Base-by-base conservation (phyloP, 2,113 vertebrate genomes). In the Polypterus bichir region DNA sequence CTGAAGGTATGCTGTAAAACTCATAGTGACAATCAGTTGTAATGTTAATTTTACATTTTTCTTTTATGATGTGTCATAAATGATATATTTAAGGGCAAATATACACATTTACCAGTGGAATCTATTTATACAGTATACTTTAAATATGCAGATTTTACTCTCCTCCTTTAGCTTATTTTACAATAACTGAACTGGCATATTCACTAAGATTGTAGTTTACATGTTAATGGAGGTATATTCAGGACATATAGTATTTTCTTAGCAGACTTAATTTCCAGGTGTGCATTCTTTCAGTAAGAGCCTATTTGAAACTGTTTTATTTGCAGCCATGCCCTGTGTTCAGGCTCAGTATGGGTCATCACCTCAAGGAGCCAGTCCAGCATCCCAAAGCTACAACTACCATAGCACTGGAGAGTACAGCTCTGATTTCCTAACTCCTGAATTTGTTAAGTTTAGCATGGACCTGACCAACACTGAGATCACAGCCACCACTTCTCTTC, bases 361-460 rank as follows among this genome's bases (percentile, higher is more conserved):
- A 87, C 94, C 94, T 74, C 94, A 98, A 92, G 94, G 96, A 89
- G 96, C 96, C 78, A 98, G 96, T 88, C 96, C 96, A 76, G 96
- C 96, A 79, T 93, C 93, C 82, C 96, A 99, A 87, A 99, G 92
- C 90, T 99, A 98, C 92, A 88, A 88, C 81, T 97, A 97, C 90
- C 94, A 96, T 88, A 85, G 91, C 73, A 91, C 92, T 73, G 93
- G 93, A 88, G 94, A 97, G 68, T 97, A 96, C 91, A 97, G 92
- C 93, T 97, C 93, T 87, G 96, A 98, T 81, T 99, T 98, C 90
- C 74, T 97, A 78, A 97, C 94, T 59, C 94, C 96, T 63, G 96
- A 99, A 89, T 99, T 98, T 73, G 96, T 98, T 75, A 99, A 99
- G 92, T 99, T 99, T 90, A 97, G 94, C 87, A 99, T 99, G 96